Evolutionary conservation across 2,113 vertebrate genomes (phyloP), one percentile per base, ranked within the genome.

Genomic region (Thamnophis sirtalis): DNA sequence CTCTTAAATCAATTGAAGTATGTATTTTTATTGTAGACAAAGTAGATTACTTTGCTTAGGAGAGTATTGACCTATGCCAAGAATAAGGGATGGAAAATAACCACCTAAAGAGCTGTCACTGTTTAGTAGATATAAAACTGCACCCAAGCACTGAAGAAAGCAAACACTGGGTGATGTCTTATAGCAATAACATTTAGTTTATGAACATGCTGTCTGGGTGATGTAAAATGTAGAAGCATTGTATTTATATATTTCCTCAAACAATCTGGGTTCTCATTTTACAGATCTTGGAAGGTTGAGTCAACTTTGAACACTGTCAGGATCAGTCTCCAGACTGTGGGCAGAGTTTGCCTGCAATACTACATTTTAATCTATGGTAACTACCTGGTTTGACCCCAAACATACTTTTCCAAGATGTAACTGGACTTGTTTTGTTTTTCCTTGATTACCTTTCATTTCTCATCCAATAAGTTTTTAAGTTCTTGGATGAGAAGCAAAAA

Each of bases 1-100:
- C 24, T 6, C 91, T 96, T 95, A 97, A 92, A 94, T 43, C 3
- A 63, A 85, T 95, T 91, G 93, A 8, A 50, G 84, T 91, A 92
- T 24, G 26, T 24, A 13, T 87, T 95, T 38, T 87, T 92, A 92
- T 4, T 93, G 22, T 0, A 1, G 54, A 94, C 55, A 19, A 92
- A 91, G 91, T 54, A 38, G 58, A 73, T 24, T 93, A 93, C 22
- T 91, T 93, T 94, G 89, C 24, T 26, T 87, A 90, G 95, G n/a
- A 88, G 63, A 9, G 17, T 88, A 26, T 68, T 88, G 63, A 88
- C 24, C n/a, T 88, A 5, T 58, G 26, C 28, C 5, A 21, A 51
- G 49, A 73, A 84, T 84, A 90, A 73, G 9, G 11, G 49, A 90
- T 80, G 49, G 28, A n/a, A 33, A 56, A 43, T 43, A 80, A 56